A percentile compares a stretch with the other conserved stretches of the same genome.
Conservation (phyloP, 2,797 vertebrate genomes). For the Cephalopachus bancanus region DNA sequence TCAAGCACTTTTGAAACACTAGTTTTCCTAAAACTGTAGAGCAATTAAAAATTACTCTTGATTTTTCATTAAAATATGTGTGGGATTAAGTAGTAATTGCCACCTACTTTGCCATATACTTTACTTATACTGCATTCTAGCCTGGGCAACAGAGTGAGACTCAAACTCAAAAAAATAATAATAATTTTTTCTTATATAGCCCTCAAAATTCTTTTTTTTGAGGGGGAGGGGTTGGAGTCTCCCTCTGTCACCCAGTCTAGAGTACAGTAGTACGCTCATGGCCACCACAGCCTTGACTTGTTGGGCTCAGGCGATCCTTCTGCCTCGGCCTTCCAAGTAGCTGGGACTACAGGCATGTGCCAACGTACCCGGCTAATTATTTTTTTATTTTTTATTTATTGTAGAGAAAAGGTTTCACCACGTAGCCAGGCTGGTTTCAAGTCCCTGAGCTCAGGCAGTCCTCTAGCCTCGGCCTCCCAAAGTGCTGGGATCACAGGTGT, state of each 20-base stretch:
- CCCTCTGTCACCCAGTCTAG: too few species aligned
- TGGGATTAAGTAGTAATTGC: conserved; percentile 8
- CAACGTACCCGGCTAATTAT: background rate
- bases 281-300: too few species aligned
- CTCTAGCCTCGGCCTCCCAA: background rate
- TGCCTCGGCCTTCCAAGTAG: too few species aligned
- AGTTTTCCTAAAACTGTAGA: conserved; percentile 11
- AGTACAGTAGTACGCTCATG: too few species aligned
- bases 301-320: too few species aligned
- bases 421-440: background rate
- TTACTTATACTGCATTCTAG: background rate
- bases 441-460: background rate
- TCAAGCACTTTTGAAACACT: background rate
- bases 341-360: background rate
- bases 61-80: background rate
- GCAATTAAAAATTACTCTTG: background rate
- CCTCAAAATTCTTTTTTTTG: background rate
- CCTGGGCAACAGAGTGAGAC: too few species aligned
- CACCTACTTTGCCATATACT: background rate
- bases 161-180: too few species aligned
- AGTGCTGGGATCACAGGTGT: background rate
- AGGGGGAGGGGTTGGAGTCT: too few species aligned
- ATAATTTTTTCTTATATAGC: background rate
- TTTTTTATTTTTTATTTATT: background rate
- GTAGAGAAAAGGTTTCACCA: background rate